Conservation (phyloP, 2,888 invertebrate genomes). For the Melinopterus prodromus region DNA sequence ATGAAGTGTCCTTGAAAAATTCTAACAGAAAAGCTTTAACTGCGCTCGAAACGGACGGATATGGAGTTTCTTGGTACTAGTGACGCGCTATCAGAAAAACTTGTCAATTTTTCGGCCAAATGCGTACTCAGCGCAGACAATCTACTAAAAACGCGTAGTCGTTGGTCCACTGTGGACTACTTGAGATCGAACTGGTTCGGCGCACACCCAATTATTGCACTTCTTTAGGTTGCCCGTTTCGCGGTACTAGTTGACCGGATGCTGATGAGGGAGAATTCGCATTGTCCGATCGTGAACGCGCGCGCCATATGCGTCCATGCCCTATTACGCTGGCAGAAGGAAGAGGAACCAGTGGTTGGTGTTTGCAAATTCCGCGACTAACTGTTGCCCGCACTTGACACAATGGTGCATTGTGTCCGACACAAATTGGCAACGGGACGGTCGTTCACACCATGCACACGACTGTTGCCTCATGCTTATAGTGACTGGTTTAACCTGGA, state of each 20-base stretch:
- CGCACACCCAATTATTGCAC: not conserved
- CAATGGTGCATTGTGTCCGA: constrained; percentile 4
- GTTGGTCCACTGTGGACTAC: not conserved
- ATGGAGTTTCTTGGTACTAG: too few relatives aligned
- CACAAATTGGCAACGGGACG: constrained; percentile 4
- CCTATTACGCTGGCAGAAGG: not conserved
- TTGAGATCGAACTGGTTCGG: not conserved
- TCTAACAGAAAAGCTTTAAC: too few relatives aligned
- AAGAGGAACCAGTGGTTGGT: not conserved
- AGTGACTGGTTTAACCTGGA: not conserved
- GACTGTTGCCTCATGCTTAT: not conserved
- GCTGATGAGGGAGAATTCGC: not conserved
- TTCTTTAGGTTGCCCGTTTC: not conserved
- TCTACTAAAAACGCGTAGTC: not conserved
- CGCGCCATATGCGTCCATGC: constrained; percentile 4
- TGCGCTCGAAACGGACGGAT: too few relatives aligned
- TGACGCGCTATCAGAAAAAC: too few relatives aligned
- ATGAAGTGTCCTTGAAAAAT: too few relatives aligned
- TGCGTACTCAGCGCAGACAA: too few relatives aligned
- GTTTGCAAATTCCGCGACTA: not conserved
- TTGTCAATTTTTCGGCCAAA: too few relatives aligned
- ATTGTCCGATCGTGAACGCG: not conserved
- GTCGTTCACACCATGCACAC: not conserved
- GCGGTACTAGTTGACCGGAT: not conserved
- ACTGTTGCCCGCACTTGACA: not conserved